phyloP scores from a whole-genome alignment of 2,888 invertebrate genomes.

The Taphrorychus bicolor region DNA sequence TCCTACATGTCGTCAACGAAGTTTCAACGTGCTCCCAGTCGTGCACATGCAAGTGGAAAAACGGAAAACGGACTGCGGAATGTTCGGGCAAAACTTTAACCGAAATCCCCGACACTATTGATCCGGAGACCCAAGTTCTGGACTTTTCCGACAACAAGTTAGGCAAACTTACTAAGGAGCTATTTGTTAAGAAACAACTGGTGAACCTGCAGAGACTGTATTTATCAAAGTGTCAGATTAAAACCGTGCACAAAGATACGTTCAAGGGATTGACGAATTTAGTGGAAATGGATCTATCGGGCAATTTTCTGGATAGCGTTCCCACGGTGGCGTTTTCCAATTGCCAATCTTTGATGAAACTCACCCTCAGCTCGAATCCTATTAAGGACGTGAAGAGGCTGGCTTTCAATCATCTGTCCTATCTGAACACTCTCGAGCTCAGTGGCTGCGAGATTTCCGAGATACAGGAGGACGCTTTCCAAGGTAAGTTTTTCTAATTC shows the following conservation, averaged over 20 bases:
- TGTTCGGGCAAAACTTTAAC: conserved; percentile 81
- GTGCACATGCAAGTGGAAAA: conserved; percentile 92
- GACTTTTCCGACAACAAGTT: conserved; percentile 86
- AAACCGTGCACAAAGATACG: conserved; percentile 79
- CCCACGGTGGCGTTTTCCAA: conserved; percentile 82
- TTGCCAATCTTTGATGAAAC: conserved; percentile 82
- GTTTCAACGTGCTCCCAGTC: conserved; percentile 72
- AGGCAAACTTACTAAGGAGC: conserved; percentile 77
- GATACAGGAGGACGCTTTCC: conserved; percentile 82
- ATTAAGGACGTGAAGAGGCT: conserved; percentile 75
- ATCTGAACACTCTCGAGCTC: conserved; percentile 81
- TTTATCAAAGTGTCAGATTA: conserved; percentile 78
- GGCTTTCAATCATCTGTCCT: conserved; percentile 77
- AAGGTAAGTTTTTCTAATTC: conserved; percentile 55
- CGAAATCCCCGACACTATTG: conserved; percentile 79
- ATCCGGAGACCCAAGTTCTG: conserved; percentile 86
- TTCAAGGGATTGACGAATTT: conserved; percentile 87
- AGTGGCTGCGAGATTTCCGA: conserved; percentile 80
- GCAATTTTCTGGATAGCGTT: conserved; percentile 78
- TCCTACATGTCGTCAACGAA: conserved; percentile 28
- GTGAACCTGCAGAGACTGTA: conserved; percentile 88
- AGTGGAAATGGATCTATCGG: conserved; percentile 86
- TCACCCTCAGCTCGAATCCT: conserved; percentile 82
- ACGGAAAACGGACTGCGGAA: conserved; percentile 89
- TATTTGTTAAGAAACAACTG: conserved; percentile 79